These are phyloP conservation scores for Pristionchus entomophagus DNA, from an alignment of 2,888 invertebrate species.

Conservation along the genomic window DNA sequence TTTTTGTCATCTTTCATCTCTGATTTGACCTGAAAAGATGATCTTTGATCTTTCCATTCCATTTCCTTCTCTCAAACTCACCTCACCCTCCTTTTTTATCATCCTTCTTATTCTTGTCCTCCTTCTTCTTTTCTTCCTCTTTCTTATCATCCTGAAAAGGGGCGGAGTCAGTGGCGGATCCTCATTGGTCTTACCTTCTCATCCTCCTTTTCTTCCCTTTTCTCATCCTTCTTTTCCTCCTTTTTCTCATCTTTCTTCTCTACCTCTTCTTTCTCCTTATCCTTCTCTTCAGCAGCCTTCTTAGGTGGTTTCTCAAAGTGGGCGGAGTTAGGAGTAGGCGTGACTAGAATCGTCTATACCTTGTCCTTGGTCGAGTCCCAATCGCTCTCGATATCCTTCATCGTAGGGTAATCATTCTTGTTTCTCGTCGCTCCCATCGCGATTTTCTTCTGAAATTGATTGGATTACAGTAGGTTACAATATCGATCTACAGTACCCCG, in stretches of 20 bases:
- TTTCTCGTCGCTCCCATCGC: slow-evolving; percentile 11
- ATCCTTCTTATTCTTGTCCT: too few species aligned
- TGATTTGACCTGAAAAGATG: neutral
- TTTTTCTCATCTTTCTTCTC: neutral
- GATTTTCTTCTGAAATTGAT: slow-evolving; percentile 1
- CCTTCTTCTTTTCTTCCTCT: neutral
- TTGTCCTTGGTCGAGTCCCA: slow-evolving; percentile 16
- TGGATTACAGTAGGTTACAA: neutral
- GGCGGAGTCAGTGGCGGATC: neutral
- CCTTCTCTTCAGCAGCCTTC: neutral
- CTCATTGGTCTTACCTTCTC: neutral
- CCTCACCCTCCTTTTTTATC: slow-evolving; percentile 25
- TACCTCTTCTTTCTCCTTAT: neutral
- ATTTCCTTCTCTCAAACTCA: neutral
- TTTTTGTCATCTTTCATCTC: neutral
- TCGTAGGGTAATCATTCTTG: slow-evolving; percentile 13
- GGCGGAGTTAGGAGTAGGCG: neutral
- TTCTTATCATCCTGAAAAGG: neutral
- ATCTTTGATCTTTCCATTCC: neutral
- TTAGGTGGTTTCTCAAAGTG: neutral
- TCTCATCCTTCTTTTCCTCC: neutral
- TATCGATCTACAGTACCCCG: neutral
- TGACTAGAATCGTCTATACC: slow-evolving; percentile 6
- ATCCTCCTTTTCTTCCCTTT: neutral
- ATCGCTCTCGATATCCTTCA: too few species aligned